These are phyloP conservation scores for Dynastes grantii DNA, from an alignment of 2,888 invertebrate genomes.

Conservation along the genomic window DNA sequence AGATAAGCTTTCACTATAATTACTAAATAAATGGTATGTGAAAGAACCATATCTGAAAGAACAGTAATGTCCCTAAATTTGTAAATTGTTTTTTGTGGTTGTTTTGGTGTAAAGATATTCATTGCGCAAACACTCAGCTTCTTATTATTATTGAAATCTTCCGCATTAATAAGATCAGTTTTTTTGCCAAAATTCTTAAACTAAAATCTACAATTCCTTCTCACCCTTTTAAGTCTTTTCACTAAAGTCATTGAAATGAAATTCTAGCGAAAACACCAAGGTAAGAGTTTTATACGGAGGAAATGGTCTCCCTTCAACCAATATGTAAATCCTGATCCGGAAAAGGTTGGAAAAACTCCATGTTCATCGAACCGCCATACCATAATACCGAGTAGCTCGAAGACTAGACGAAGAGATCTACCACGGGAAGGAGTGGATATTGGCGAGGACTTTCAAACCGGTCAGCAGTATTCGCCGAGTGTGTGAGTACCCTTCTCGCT, in stretches of 20 bases:
- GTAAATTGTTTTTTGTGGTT: no score
- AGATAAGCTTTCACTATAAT: no score
- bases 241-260: neutral
- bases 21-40: no score
- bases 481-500: slow-evolving; percentile 4
- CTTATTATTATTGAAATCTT: no score
- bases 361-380: slow-evolving; percentile 1
- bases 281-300: neutral
- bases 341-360: slow-evolving; percentile 8
- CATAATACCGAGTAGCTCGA: slow-evolving; percentile 7
- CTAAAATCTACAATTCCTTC: no score
- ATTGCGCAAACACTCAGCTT: no score
- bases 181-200: no score
- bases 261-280: neutral
- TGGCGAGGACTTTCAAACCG: slow-evolving; percentile 30
- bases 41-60: no score
- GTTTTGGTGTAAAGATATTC: no score
- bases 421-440: slow-evolving; percentile 1
- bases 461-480: slow-evolving; percentile 39
- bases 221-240: no score
- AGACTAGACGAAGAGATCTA: neutral
- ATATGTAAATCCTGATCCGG: neutral
- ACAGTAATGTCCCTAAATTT: no score
- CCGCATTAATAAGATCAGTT: no score
- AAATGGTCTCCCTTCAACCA: neutral